phyloP scores from a whole-genome alignment of 2,888 invertebrate species.

The Hyalella azteca region DNA sequence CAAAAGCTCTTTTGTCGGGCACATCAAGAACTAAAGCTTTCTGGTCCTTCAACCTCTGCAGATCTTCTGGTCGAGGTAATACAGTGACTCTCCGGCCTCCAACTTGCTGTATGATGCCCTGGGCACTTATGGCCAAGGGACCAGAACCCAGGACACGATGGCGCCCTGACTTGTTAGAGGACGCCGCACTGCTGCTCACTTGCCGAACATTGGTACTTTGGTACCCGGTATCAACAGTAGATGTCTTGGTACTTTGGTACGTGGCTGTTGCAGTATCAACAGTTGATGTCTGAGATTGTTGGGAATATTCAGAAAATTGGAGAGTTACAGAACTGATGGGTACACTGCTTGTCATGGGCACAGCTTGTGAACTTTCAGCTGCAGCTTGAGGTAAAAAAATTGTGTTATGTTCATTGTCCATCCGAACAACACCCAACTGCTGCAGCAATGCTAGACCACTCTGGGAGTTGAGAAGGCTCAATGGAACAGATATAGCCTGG shows the following conservation, averaged over 20 bases:
- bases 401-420: slow-evolving; percentile 19
- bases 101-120: slow-evolving; percentile 55
- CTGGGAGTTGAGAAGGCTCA: slow-evolving; percentile 19
- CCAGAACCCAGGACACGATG: slow-evolving; percentile 48
- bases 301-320: neutral
- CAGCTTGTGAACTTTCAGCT: neutral
- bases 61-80: slow-evolving; percentile 55
- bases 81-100: slow-evolving; percentile 54
- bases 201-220: neutral
- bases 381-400: slow-evolving; percentile 25
- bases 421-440: slow-evolving; percentile 8
- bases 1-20: slow-evolving; percentile 41
- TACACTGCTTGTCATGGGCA: neutral
- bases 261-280: too few relatives aligned
- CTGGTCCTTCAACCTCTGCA: slow-evolving; percentile 52
- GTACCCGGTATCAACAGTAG: too few relatives aligned
- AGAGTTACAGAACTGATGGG: neutral
- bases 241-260: too few relatives aligned
- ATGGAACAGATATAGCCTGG: slow-evolving; percentile 22
- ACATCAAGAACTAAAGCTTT: slow-evolving; percentile 53
- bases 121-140: slow-evolving; percentile 56
- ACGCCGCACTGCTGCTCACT: neutral
- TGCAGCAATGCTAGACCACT: slow-evolving; percentile 21
- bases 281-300: neutral
- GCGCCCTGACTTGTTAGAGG: neutral